These are phyloP conservation scores for Stegana nigrithorax DNA, from an alignment of 2,888 invertebrate genomes.

Conservation along the genomic window DNA sequence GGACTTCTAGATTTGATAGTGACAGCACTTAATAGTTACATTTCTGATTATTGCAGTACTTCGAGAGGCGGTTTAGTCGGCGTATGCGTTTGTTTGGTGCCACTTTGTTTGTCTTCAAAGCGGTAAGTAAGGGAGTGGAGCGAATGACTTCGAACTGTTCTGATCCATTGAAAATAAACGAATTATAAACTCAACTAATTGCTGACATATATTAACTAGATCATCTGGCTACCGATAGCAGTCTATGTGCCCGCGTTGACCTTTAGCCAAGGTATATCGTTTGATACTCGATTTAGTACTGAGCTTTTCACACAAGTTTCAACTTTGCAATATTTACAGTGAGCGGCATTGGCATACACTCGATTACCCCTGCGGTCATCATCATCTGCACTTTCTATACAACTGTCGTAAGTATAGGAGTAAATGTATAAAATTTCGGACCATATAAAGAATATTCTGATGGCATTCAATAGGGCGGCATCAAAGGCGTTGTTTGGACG, in stretches of 20 bases:
- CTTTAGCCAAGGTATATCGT: conserved; percentile 77
- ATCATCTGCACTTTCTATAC: conserved; percentile 88
- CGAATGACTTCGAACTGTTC: no score
- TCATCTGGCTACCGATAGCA: conserved; percentile 65
- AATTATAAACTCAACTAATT: no score
- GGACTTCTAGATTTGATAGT: no score
- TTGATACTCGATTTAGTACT: conserved; percentile 49
- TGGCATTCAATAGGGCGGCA: conserved; percentile 73
- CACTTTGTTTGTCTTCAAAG: conserved; percentile 74
- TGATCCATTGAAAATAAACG: not conserved
- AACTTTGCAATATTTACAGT: conserved; percentile 39
- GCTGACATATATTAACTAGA: conserved; percentile 30
- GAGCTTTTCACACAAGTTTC: not conserved
- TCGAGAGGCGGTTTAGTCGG: conserved; percentile 78
- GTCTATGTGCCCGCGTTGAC: conserved; percentile 82
- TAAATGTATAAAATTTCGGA: not conserved
- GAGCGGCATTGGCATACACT: conserved; percentile 80
- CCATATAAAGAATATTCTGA: not conserved
- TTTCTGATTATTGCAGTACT: conserved; percentile 71
- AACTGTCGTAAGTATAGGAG: conserved; percentile 77
- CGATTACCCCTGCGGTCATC: conserved; percentile 84
- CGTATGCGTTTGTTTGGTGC: conserved; percentile 79
- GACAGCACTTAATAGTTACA: no score
- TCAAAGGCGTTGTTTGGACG: conserved; percentile 85
- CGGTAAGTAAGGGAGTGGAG: conserved; percentile 78